These are phyloP conservation scores for Leptobrachium ailaonicum DNA, from an alignment of 2,113 vertebrate genomes.

Conservation along the genomic window DNA sequence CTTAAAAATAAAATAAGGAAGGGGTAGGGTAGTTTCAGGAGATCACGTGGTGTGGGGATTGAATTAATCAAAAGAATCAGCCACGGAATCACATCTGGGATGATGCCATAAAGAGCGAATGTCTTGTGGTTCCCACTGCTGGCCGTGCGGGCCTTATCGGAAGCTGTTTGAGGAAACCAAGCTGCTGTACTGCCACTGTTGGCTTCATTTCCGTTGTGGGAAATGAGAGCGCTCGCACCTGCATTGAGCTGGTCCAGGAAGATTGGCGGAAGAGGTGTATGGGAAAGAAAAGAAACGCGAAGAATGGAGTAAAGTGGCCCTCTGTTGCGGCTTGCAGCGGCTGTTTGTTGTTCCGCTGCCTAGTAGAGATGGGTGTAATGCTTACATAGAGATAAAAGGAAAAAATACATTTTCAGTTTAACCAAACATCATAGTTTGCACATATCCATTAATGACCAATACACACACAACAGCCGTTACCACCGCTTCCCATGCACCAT, in stretches of 20 bases:
- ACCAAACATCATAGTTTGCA: no score
- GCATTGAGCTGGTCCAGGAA: conserved; percentile 89
- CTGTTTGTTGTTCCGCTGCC: no score
- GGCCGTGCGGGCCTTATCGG: conserved; percentile 77
- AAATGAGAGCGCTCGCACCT: conserved; percentile 72
- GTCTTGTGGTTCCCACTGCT: conserved; percentile 75
- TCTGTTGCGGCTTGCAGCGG: conserved; percentile 90
- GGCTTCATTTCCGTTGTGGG: conserved; percentile 80
- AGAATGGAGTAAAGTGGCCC: conserved; percentile 84
- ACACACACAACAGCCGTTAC: no score
- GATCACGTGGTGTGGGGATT: neutral
- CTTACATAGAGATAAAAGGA: conserved; percentile 61
- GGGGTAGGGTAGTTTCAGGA: neutral
- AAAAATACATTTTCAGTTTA: no score
- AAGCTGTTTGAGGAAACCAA: conserved; percentile 89
- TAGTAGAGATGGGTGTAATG: conserved; percentile 94
- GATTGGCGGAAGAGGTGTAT: conserved; percentile 89
- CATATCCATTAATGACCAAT: no score
- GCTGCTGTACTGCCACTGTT: conserved; percentile 88
- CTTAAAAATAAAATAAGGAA: conserved; percentile 63
- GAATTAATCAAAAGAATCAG: conserved; percentile 68
- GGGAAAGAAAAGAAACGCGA: conserved; percentile 92
- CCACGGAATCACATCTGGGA: conserved; percentile 95
- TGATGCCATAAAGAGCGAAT: conserved; percentile 88
- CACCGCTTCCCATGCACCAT: no score